These are phyloP conservation scores for Drosophila leontia DNA, from an alignment of 1,140 invertebrate genomes.

Conservation along the genomic window DNA sequence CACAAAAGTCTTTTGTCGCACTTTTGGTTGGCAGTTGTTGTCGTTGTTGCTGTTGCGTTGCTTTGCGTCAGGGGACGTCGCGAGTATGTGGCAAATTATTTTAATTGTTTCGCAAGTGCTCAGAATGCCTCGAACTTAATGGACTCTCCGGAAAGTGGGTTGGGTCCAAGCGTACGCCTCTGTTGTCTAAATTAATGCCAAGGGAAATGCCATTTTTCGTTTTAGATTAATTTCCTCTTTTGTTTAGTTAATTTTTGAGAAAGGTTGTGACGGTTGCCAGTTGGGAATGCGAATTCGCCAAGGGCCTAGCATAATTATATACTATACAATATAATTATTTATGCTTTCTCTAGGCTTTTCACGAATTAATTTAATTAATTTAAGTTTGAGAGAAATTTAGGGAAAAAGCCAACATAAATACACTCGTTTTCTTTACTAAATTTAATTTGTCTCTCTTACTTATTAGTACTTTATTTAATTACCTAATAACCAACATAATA, in stretches of 20 bases:
- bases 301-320: conserved; percentile 18
- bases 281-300: conserved; percentile 16
- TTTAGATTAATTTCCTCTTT: conserved; percentile 73
- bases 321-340: neutral
- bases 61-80: conserved; percentile 65
- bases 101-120: conserved; percentile 82
- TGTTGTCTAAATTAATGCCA: conserved; percentile 72
- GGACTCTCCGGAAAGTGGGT: conserved; percentile 54
- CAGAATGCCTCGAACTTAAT: conserved; percentile 74
- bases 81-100: conserved; percentile 79
- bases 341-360: neutral
- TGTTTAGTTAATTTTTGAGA: conserved; percentile 76
- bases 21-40: conserved; percentile 12
- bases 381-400: neutral
- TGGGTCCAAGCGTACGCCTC: conserved; percentile 37
- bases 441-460: neutral
- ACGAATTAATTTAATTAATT: conserved; percentile 11
- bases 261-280: conserved; percentile 43
- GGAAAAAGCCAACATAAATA: no score
- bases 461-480: neutral
- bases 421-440: neutral
- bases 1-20: conserved; percentile 45
- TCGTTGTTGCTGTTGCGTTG: conserved; percentile 32
- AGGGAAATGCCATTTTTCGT: conserved; percentile 69
- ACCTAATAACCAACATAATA: neutral